A percentile compares a stretch with the other conserved stretches of the same genome.
phyloP scores from a whole-genome alignment of 2,888 invertebrate species.

The Calameuta pallipes region DNA sequence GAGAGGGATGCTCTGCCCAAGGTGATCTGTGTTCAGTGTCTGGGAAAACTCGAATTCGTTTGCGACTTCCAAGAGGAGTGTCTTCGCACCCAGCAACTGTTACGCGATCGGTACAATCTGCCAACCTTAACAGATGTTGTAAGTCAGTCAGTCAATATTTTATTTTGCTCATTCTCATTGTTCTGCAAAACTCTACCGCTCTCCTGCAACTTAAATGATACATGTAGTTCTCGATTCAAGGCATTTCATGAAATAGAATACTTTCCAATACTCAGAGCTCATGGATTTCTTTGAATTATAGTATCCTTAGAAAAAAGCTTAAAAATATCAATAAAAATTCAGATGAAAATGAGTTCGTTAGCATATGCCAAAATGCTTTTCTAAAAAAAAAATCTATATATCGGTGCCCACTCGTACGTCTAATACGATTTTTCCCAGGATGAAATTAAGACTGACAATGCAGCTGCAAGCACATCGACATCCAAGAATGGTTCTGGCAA shows the following conservation, averaged over 20 bases:
- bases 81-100: constrained; percentile 63
- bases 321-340: background rate
- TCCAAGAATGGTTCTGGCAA: constrained; percentile 56
- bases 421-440: constrained; percentile 49
- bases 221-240: background rate
- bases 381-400: background rate
- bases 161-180: constrained; percentile 1
- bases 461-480: constrained; percentile 46
- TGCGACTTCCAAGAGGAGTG: constrained; percentile 66
- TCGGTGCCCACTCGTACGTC: constrained; percentile 44
- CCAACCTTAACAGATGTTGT: constrained; percentile 60
- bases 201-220: constrained; percentile 7
- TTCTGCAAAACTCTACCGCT: constrained; percentile 19
- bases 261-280: background rate
- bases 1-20: constrained; percentile 64
- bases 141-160: constrained; percentile 53
- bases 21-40: constrained; percentile 64
- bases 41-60: constrained; percentile 65
- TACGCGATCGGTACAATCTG: constrained; percentile 62
- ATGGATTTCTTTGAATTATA: background rate
- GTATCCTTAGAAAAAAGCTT: background rate
- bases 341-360: background rate
- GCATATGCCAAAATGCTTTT: background rate
- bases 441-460: constrained; percentile 49
- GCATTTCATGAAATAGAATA: background rate